These are phyloP conservation scores for Diachasmimorpha longicaudata DNA, from an alignment of 1,140 invertebrate species.

Conservation along the genomic window DNA sequence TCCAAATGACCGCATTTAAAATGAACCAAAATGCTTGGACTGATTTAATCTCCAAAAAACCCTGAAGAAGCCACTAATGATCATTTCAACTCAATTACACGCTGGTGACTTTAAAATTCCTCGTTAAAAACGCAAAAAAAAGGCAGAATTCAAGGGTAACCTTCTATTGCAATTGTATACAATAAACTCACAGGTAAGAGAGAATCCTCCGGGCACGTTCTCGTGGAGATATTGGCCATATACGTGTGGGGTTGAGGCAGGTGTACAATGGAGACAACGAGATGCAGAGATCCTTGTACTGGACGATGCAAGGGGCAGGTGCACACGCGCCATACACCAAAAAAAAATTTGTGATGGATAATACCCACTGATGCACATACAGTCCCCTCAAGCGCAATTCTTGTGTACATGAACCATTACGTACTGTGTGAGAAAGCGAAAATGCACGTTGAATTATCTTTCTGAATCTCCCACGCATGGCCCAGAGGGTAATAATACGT, in stretches of 20 bases:
- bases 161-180: neutral
- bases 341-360: neutral
- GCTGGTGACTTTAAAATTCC: neutral
- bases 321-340: neutral
- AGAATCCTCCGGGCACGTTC: neutral
- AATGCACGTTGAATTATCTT: conserved; percentile 1
- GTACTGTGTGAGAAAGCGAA: neutral
- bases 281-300: neutral
- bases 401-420: neutral
- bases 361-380: conserved; percentile 6
- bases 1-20: too few species aligned
- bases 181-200: neutral
- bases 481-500: neutral
- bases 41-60: neutral
- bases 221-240: neutral
- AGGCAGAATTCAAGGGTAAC: neutral
- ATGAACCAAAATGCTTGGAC: too few species aligned
- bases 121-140: neutral
- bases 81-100: neutral
- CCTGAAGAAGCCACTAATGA: neutral
- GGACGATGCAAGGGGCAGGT: neutral
- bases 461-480: conserved; percentile 2
- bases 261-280: conserved; percentile 6
- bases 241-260: neutral
- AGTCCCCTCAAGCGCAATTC: conserved; percentile 1